Base-by-base conservation (phyloP, 2,888 invertebrate genomes). In the Acronicta psi region DNA sequence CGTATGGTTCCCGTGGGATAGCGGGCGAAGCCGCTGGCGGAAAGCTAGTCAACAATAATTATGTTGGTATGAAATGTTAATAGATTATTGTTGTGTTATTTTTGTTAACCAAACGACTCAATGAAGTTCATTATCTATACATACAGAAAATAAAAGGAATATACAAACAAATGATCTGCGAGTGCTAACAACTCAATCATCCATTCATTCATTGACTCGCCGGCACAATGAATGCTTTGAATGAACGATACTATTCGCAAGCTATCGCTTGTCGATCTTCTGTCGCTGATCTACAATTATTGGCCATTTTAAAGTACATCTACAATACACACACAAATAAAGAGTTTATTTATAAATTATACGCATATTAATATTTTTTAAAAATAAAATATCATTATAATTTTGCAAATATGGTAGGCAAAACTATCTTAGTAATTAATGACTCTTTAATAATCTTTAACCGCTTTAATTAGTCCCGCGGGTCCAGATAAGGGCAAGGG, bases 161-260 rank as follows among this genome's bases (percentile, higher is more conserved):
- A 60, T 51, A 51, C 37, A 56, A 52, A 25, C 38, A 41, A 45
- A 45, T 50, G 58, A 69, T 42, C 46, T 36, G 18, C 47, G 62
- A 84, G 85, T 85, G 85, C 78, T 80, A 87, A 89, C 89, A 83
- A 72, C 85, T 91, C 88, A 90, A 91, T 91, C 82, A 90, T 89
- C 84, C 83, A 87, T 77, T 81, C 83, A 77, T 75, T 84, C 83
- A 80, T 77, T 81, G 76, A 64, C 11, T 80, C 73, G 55, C 65
- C 70, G 69, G 76, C 76, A 75, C 70, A 55, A 69, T 73, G 56
- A 65, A 58, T 45, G 51, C 49, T 57, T 73, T 75, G 78, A 80
- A 74, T 79, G 81, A 79, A 76, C 66, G 76, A 79, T 79, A 61
- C 42, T 52, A 56, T 68, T 72, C 43, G 64, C 51, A 36, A 64